A percentile compares a stretch with the other conserved stretches of the same genome.
Evolutionary conservation across 2,888 invertebrate genomes (phyloP).

Genomic region (Muschampia plurimacula): DNA sequence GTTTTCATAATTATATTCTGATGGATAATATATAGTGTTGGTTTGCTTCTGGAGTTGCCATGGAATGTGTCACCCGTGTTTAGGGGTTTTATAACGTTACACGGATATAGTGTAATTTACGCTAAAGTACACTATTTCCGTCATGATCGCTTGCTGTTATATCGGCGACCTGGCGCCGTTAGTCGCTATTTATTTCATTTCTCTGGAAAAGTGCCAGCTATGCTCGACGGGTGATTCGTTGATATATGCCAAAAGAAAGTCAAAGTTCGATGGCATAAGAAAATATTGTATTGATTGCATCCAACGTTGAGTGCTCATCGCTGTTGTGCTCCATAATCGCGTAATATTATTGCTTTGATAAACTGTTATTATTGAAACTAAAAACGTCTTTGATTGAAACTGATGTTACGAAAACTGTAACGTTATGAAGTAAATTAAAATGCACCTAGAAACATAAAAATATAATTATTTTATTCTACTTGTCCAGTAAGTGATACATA

Average conservation of each 20-base stretch:
- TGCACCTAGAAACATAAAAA: too few species aligned
- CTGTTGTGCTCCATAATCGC: neutral
- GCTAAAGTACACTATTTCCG: conserved; percentile 63
- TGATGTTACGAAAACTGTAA: neutral
- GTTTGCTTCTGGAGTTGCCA: neutral
- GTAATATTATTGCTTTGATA: neutral
- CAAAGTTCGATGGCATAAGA: conserved; percentile 76
- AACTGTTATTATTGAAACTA: neutral
- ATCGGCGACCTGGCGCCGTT: conserved; percentile 72
- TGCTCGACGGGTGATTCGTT: conserved; percentile 62
- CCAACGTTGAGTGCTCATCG: neutral
- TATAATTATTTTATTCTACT: too few species aligned
- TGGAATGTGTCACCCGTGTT: conserved; percentile 18
- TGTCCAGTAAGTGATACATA: too few species aligned
- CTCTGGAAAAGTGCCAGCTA: conserved; percentile 73
- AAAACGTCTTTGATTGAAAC: neutral
- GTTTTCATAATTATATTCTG: too few species aligned
- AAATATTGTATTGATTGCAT: conserved; percentile 23
- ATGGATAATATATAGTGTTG: too few species aligned
- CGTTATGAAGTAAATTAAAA: neutral
- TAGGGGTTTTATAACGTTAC: conserved; percentile 39
- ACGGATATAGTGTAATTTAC: conserved; percentile 45
- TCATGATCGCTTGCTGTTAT: conserved; percentile 63
- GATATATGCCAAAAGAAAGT: conserved; percentile 77
- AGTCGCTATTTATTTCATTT: conserved; percentile 77